phyloP scores from a whole-genome alignment of 2,888 invertebrate genomes.

The Dynastes maya region DNA sequence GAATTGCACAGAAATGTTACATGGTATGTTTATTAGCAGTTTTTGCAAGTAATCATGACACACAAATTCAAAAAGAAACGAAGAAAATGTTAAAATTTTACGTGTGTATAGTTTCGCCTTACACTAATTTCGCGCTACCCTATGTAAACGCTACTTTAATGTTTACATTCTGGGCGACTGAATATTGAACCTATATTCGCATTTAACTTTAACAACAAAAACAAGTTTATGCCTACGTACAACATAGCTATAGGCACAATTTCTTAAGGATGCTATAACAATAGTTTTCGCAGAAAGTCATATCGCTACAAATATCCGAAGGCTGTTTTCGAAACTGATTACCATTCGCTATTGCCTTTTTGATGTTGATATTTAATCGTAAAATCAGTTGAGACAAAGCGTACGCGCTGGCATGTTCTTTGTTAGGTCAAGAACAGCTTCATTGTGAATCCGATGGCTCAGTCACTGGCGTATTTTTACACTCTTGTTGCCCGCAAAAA shows the following conservation, averaged over 20 bases:
- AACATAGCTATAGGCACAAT: not conserved
- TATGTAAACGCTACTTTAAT: too few relatives aligned
- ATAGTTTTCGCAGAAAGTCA: not conserved
- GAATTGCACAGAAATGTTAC: too few relatives aligned
- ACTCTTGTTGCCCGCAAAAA: constrained; percentile 22
- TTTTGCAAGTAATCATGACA: too few relatives aligned
- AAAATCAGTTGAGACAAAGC: constrained; percentile 28
- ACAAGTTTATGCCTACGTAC: too few relatives aligned
- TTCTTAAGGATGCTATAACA: not conserved
- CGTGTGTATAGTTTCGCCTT: too few relatives aligned
- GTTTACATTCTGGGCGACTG: not conserved
- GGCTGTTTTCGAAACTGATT: not conserved
- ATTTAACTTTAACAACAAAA: not conserved
- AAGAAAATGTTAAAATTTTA: too few relatives aligned
- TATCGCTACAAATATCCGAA: not conserved
- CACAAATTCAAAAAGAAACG: too few relatives aligned
- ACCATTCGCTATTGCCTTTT: not conserved
- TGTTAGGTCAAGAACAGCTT: constrained; percentile 26
- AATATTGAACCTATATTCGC: not conserved
- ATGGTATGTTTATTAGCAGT: too few relatives aligned
- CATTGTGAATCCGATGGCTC: constrained; percentile 26
- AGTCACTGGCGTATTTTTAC: constrained; percentile 9
- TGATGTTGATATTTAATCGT: constrained; percentile 8
- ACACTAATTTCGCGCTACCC: too few relatives aligned
- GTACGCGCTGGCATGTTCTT: constrained; percentile 13